Evolutionary conservation across 2,888 invertebrate genomes (phyloP), one percentile per base, ranked within the genome.

Genomic region (Cantharis lateralis): DNA sequence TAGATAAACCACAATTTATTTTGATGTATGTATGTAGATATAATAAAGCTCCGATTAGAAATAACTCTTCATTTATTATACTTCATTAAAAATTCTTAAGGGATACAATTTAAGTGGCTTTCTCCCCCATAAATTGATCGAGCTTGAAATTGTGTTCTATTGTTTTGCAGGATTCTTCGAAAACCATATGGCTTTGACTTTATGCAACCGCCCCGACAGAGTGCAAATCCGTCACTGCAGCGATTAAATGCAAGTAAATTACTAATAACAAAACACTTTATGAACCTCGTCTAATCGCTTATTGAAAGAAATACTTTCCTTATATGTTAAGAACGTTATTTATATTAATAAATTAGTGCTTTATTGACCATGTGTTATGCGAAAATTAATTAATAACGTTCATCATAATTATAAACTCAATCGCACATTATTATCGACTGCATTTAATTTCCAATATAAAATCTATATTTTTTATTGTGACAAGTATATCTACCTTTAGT

Each of bases 221-320:
- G 72, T 70, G 73, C 79, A 78, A 77, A 79, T 79, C 71, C 77
- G 72, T 75, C 77, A 70, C 74, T 74, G 70, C 69, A 66, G 77
- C 71, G 78, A 79, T 79, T 78, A 79, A 79, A 79, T 75, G 70
- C 75, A 75, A 78, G 75, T 75, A 73, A 78, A 78, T 78, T 77
- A 73, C 78, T 64, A 75, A 77, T 74, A 76, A 77, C 75, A 77
- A 78, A 75, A 76, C 71, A 69, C 63, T 79, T 79, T 79, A 79
- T 74, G 74, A 68, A 71, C 76, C 79, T 75, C 68, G 66, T 64
- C 79, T 70, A 79, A 79, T 79, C 70, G 73, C 28, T 32, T 28
- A 74, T 74, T 78, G 72, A 74, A 76, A 78, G 68, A 76, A 79
- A 72, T 68, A 70, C 70, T 79, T 74, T 74, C 77, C 63, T 70